Base-by-base conservation (phyloP, 2,888 invertebrate species). In the Flabesymbios commensalis region DNA sequence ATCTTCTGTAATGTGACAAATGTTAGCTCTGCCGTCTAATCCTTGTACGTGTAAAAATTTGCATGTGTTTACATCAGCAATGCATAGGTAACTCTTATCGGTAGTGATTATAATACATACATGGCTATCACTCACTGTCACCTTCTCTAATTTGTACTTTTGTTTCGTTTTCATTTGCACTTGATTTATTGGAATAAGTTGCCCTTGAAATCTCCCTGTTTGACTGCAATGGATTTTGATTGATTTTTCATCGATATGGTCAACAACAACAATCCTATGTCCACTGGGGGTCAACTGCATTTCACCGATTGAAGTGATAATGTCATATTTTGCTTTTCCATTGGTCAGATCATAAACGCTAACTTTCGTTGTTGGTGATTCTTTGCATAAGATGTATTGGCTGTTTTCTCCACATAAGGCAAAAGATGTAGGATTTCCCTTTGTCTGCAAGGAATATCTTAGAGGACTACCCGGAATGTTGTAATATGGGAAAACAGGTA, bases 121-220 rank as follows among this genome's bases (percentile, higher is more conserved):
- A 49, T 74, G 65, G 17, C 73, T 74, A 61, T 79, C 69, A 0
- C 74, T 74, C 14, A 78, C 48, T 43, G 72, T 65, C n/a, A 78
- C 61, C 0, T 68, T 61, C 2, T 71, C 74, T 60, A 78, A 69
- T 42, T 72, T 72, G 69, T 78, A 78, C 55, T 72, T 75, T 53
- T 76, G 75, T 49, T 75, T 74, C 1, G 79, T 72, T 52, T 74
- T 72, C 43, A 68, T 31, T 29, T 75, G 70, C 4, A 80, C 67
- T 59, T 80, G 77, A 57, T 78, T 80, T 70, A 76, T 65, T 3
- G 80, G 74, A 19, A 81, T 77, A n/a, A 81, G 68, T 61, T 81
- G 80, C 4, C 79, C 79, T 7, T 78, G 54, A 62, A 75, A 81
- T 7, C 59, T 67, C 1, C 80, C 80, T 1, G 69, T 75, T n/a